Base-by-base conservation (phyloP, 2,888 invertebrate genomes). In the Emmelina monodactyla region DNA sequence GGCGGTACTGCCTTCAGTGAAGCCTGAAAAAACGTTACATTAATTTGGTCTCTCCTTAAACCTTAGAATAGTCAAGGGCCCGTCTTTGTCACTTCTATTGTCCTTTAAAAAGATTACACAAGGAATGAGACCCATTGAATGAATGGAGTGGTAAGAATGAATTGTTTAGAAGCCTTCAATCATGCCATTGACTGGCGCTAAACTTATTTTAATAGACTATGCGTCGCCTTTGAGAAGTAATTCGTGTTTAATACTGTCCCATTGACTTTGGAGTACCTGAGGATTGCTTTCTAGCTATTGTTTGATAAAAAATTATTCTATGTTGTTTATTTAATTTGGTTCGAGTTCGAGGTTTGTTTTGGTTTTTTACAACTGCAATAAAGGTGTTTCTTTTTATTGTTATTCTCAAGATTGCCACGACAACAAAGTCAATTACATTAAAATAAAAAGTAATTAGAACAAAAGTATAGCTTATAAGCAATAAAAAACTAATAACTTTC, bases 161-260 rank as follows among this genome's bases (percentile, higher is more conserved):
- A 76, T 76, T 75, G 76, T 76, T 72, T 76, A 67, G 62, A 61
- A 53, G 59, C 72, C 49, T 69, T 79, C 76, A 71, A 75, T 78
- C 76, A 73, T 71, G 62, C 62, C 67, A 76, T 76, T 75, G 69
- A 73, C 55, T 57, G 51, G 59, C 70, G 73, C 71, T 75, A 76
- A 76, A 58, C 62, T 54, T 62, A 71, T 61, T 78, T 79, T 78
- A 78, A 79, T 78, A 79, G 79, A 78, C 79, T 75, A 47, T 37
- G 49, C 55, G 78, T 78, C 79, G 78, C 78, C 78, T 66, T 57
- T 41, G 33, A 62, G 60, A 66, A 70, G 63, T 57, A 54, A 65
- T 70, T 62, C 66, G 57, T 62, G 58, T 65, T 61, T 53, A 58
- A 62, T 68, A 66, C 62, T 54, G 53, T 62, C 39, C 62, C 58